These are phyloP conservation scores for Epinotia ramella DNA, from an alignment of 2,888 invertebrate genomes.

Conservation along the genomic window DNA sequence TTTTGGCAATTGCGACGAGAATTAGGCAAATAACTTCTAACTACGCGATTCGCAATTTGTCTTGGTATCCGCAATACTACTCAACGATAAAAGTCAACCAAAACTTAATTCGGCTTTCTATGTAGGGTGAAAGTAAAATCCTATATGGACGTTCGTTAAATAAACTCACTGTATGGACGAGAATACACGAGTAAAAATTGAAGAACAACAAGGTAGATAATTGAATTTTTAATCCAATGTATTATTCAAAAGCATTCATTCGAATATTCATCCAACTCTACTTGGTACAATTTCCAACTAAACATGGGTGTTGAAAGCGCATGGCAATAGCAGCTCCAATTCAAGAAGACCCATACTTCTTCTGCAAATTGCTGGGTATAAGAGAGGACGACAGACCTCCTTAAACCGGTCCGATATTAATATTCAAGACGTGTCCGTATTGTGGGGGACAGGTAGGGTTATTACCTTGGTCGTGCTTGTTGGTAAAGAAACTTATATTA, in stretches of 20 bases:
- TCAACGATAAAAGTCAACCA: no score
- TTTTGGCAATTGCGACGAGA: no score
- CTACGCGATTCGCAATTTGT: no score
- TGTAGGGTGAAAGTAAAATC: no score
- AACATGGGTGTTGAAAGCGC: constrained; percentile 22
- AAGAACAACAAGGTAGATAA: background rate
- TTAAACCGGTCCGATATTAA: constrained; percentile 17
- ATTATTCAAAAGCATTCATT: constrained; percentile 15
- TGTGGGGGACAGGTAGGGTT: constrained; percentile 21
- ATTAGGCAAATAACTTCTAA: no score
- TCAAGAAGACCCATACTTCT: background rate
- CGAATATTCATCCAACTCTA: constrained; percentile 12
- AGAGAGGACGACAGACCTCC: background rate
- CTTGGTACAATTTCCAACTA: constrained; percentile 11
- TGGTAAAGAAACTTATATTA: constrained; percentile 4
- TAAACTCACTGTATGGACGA: background rate
- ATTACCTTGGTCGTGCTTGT: constrained; percentile 10
- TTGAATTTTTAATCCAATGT: constrained; percentile 13
- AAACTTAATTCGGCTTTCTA: background rate
- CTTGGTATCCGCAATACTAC: no score
- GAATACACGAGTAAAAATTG: background rate
- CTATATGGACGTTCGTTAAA: background rate
- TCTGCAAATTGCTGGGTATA: background rate
- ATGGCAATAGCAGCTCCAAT: constrained; percentile 7
- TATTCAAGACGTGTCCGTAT: constrained; percentile 28